A percentile compares a stretch with the other conserved stretches of the same genome.
These are phyloP conservation scores for Ommatoiulus sabulosus DNA, from an alignment of 2,888 invertebrate species.

Conservation along the genomic window DNA sequence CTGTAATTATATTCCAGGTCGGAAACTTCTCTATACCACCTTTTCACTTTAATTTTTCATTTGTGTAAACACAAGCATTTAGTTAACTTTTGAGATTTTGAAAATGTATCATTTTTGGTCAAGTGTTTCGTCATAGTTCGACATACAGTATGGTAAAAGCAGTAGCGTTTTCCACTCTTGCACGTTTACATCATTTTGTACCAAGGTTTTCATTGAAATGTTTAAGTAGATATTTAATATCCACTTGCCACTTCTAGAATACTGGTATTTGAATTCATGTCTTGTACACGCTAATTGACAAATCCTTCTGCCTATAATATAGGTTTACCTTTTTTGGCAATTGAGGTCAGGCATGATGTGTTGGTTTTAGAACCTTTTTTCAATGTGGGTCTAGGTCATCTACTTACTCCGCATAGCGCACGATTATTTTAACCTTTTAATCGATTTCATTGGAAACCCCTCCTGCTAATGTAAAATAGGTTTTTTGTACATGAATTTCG, in stretches of 20 bases:
- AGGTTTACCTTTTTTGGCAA: conserved; percentile 39
- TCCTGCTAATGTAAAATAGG: not conserved
- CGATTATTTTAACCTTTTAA: conserved; percentile 18
- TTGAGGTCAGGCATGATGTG: conserved; percentile 35
- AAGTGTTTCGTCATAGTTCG: no score
- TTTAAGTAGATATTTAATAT: not conserved
- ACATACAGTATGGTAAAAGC: not conserved
- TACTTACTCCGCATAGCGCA: conserved; percentile 6
- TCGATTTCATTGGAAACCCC: not conserved
- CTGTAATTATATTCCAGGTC: not conserved
- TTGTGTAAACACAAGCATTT: no score
- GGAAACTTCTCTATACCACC: no score
- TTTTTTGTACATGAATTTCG: not conserved
- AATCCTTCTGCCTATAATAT: conserved; percentile 15
- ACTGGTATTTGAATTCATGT: not conserved
- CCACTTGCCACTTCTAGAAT: not conserved
- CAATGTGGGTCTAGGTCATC: conserved; percentile 23
- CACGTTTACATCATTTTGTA: no score
- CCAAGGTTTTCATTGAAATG: not conserved
- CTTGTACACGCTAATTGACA: conserved; percentile 26
- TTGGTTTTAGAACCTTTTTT: not conserved
- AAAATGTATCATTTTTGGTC: no score
- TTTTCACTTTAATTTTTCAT: no score
- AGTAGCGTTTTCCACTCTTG: not conserved
- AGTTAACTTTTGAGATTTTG: not conserved